Percentiles rank a stretch among this genome's conserved stretches.
Conservation (phyloP, 2,113 vertebrate species). For the Dasypus novemcinctus region DNA sequence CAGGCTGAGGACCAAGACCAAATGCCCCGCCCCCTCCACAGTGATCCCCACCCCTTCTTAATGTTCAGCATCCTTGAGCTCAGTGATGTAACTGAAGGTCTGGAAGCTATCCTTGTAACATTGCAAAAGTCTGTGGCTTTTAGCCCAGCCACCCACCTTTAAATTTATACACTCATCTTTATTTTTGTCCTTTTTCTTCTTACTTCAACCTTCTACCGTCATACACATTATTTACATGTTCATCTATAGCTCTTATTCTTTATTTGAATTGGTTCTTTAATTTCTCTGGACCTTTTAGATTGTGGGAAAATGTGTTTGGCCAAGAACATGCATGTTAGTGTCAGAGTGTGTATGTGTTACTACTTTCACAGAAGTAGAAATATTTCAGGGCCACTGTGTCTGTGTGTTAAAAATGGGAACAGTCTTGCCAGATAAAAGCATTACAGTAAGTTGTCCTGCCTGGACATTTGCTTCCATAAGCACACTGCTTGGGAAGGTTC, state of each 20-base stretch:
- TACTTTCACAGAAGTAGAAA: background rate
- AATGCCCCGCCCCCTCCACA: background rate
- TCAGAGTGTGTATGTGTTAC: background rate
- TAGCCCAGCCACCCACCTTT: background rate
- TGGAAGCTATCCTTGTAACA: background rate
- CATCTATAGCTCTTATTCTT: background rate
- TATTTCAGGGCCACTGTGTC: background rate
- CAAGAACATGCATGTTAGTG: background rate
- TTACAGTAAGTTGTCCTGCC: background rate
- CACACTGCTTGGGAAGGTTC: background rate
- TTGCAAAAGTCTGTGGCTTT: background rate
- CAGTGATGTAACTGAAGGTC: background rate
- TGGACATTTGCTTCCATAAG: background rate
- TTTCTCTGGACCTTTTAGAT: background rate
- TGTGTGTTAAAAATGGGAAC: background rate
- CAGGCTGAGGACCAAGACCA: too few species aligned
- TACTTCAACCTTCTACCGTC: background rate
- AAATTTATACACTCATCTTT: background rate
- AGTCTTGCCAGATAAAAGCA: background rate
- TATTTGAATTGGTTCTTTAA: background rate
- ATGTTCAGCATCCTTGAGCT: background rate
- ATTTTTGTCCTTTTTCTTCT: background rate
- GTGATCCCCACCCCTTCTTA: background rate
- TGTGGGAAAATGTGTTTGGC: background rate
- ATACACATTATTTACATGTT: background rate